Percentiles rank a stretch among this genome's conserved stretches.
Evolutionary conservation across 2,113 vertebrate genomes (phyloP).

Genomic region (Apodemus sylvaticus): DNA sequence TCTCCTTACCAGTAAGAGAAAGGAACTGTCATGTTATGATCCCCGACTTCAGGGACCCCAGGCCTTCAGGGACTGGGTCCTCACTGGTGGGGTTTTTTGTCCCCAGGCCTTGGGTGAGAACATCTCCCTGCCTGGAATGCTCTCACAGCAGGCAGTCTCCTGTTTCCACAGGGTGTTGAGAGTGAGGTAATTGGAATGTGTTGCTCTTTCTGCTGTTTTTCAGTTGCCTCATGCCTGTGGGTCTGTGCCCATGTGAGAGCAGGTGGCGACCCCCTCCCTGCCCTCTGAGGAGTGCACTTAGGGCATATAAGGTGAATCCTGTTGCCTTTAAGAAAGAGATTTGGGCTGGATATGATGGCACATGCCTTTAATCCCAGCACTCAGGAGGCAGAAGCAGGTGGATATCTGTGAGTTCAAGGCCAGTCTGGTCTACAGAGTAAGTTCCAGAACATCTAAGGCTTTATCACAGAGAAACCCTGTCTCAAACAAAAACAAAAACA

Average conservation of each 20-base stretch:
- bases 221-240: neutral
- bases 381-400: neutral
- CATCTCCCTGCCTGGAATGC: neutral
- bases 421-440: neutral
- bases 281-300: rapidly evolving
- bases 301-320: neutral
- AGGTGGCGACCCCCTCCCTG: neutral
- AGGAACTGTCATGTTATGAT: rapidly evolving
- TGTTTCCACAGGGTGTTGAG: neutral
- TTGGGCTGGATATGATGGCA: neutral
- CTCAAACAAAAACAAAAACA: neutral
- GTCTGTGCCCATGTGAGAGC: rapidly evolving
- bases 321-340: neutral
- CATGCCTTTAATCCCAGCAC: neutral
- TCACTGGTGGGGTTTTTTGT: too few relatives aligned
- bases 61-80: neutral
- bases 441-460: neutral
- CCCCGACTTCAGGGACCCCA: rapidly evolving
- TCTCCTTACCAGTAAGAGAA: rapidly evolving
- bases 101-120: rapidly evolving
- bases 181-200: neutral
- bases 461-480: neutral
- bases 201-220: too few relatives aligned
- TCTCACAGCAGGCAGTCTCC: neutral
- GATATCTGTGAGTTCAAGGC: neutral